These are phyloP conservation scores for Drosophila maculinotata DNA, from an alignment of 2,888 invertebrate genomes.

Conservation along the genomic window DNA sequence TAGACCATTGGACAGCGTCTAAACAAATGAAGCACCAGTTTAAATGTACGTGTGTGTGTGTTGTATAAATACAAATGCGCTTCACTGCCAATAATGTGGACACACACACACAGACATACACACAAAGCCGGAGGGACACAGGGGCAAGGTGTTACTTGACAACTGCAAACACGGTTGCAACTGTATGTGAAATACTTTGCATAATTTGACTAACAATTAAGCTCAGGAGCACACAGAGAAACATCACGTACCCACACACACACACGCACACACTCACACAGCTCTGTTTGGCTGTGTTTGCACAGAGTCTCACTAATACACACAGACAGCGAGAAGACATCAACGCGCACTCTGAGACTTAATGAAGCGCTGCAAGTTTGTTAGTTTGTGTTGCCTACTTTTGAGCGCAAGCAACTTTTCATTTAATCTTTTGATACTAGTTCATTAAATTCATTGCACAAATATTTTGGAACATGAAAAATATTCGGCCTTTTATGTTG, in stretches of 20 bases:
- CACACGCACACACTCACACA: slow-evolving; percentile 16
- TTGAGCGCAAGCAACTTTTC: slow-evolving; percentile 11
- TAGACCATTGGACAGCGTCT: slow-evolving; percentile 77
- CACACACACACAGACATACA: slow-evolving; percentile 8
- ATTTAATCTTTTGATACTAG: slow-evolving; percentile 24
- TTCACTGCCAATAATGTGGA: slow-evolving; percentile 41
- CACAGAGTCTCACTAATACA: slow-evolving; percentile 7
- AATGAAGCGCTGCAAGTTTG: slow-evolving; percentile 50
- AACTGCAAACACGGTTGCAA: slow-evolving; percentile 45
- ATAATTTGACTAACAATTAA: slow-evolving; percentile 76
- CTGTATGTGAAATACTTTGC: slow-evolving; percentile 60
- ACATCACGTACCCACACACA: slow-evolving; percentile 13
- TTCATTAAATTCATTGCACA: slow-evolving; percentile 22
- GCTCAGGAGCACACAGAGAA: slow-evolving; percentile 43
- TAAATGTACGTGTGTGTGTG: slow-evolving; percentile 18
- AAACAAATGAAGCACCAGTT: slow-evolving; percentile 64
- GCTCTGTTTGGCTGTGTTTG: slow-evolving; percentile 1
- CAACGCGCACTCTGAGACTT: slow-evolving; percentile 24
- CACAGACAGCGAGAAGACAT: slow-evolving; percentile 11
- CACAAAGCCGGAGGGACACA: slow-evolving; percentile 15
- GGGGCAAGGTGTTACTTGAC: slow-evolving; percentile 26
- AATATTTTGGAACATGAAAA: background rate
- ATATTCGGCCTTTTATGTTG: background rate
- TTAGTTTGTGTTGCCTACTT: slow-evolving; percentile 49
- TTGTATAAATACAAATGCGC: slow-evolving; percentile 54